Evolutionary conservation across 1,140 invertebrate species (phyloP).

Genomic region (Agrypnia vestita): DNA sequence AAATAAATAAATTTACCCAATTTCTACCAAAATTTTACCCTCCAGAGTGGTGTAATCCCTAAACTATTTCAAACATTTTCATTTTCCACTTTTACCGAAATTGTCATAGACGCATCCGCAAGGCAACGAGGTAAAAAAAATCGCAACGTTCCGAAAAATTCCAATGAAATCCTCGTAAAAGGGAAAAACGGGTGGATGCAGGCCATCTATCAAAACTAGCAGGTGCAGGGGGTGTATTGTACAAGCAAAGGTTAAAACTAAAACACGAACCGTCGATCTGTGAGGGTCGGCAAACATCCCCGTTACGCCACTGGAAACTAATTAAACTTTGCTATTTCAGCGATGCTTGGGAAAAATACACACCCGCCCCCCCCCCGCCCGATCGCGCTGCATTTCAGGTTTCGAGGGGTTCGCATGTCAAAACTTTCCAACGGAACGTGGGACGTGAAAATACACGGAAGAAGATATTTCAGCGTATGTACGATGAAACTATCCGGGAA

Average conservation of each 20-base stretch:
- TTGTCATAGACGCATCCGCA: too few relatives aligned
- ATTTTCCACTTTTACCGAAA: too few relatives aligned
- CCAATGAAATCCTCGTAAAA: background rate
- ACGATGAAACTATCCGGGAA: background rate
- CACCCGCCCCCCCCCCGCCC: background rate
- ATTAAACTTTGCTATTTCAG: conserved; percentile 55
- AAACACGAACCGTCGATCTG: conserved; percentile 44
- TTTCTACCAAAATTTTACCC: too few relatives aligned
- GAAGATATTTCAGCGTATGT: background rate
- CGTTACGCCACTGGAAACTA: conserved; percentile 47
- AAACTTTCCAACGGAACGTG: background rate
- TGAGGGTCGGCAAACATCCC: conserved; percentile 38
- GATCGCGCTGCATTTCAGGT: conserved; percentile 17
- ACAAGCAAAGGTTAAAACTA: conserved; percentile 44
- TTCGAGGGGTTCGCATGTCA: background rate
- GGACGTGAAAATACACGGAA: background rate
- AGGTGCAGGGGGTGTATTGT: conserved; percentile 22
- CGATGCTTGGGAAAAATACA: conserved; percentile 39
- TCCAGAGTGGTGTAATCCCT: too few relatives aligned
- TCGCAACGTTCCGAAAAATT: too few relatives aligned
- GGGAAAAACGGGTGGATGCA: background rate
- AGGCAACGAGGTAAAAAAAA: too few relatives aligned
- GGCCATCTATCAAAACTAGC: conserved; percentile 38
- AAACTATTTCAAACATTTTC: too few relatives aligned
- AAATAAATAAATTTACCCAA: too few relatives aligned